Base-by-base conservation (phyloP, 2,113 vertebrate genomes). In the Gavia stellata region DNA sequence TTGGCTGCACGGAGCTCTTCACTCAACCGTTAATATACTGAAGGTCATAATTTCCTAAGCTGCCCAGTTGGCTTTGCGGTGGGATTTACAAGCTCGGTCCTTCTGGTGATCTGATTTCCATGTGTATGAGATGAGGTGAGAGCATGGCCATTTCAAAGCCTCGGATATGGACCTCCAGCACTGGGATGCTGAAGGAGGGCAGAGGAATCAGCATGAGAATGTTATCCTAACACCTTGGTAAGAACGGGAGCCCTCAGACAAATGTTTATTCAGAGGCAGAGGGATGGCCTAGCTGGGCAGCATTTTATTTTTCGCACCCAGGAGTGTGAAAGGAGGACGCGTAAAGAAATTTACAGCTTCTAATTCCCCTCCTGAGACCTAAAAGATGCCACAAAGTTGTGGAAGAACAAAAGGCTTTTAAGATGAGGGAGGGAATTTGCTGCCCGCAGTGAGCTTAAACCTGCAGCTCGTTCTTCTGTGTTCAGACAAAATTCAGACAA, bases 171-270 rank as follows among this genome's bases (percentile, higher is more conserved):
- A 95, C 31, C 86, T 94, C 94, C 87, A 95, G 68, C 94, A 65
- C 86, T 10, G 58, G 86, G 86, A 81, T 90, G 92, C 85, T 86
- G 90, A 94, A 86, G 89, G 86, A 95, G 52, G 52, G 55, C 92
- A 71, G n/a, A 55, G 75, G 81, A 94, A 97, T 97, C 96, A 96
- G 94, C 97, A 97, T 97, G 94, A 96, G 94, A 97, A 97, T 97
- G 94, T 96, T 97, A 96, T 95, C 95, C 93, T 97, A 88, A 97
- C 97, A 97, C 96, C 96, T 98, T 94, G 92, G 92, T 94, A 89
- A 91, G 95, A 96, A 95, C 86, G 78, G 68, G 58, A 91, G 55
- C 86, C 81, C 62, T 85, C 81, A 42, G 38, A 92, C 80, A 97
- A 92, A 95, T 95, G 96, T 94, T 97, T 96, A 96, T 94, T 96